Evolutionary conservation across 2,797 vertebrate species (phyloP).

Genomic region (Hippocampus kuda): DNA sequence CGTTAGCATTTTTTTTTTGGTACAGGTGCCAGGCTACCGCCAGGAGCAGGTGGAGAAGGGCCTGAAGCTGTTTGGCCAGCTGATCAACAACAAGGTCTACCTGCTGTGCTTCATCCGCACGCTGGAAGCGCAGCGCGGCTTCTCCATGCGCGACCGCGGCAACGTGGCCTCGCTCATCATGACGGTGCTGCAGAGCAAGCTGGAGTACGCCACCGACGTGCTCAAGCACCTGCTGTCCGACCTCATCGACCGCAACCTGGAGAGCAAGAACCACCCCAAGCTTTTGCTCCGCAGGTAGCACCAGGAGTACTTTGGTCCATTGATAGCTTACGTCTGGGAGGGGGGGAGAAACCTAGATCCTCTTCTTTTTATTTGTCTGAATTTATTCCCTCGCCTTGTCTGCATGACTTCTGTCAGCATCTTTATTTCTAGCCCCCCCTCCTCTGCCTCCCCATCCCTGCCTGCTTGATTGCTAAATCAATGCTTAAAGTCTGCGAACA

Average conservation of each 20-base stretch:
- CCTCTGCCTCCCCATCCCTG: conserved; percentile 18
- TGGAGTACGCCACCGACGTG: conserved; percentile 94
- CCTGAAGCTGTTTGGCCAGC: conserved; percentile 92
- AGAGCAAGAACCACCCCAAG: conserved; percentile 98
- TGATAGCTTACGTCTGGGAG: conserved; percentile 1
- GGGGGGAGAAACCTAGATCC: conserved; percentile 42
- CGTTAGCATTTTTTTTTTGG: conserved; percentile 7
- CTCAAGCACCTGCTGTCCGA: conserved; percentile 94
- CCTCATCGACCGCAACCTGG: conserved; percentile 96
- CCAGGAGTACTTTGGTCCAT: conserved; percentile 40
- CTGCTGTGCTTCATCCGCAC: conserved; percentile 95
- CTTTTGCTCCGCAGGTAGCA: conserved; percentile 85
- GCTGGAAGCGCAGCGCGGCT: conserved; percentile 88
- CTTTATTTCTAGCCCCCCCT: conserved; percentile 12
- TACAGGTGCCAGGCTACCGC: conserved; percentile 89
- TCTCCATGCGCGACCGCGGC: conserved; percentile 95
- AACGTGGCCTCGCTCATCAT: conserved; percentile 96
- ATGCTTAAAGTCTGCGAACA: conserved; percentile 69
- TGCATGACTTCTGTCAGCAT: conserved; percentile 1
- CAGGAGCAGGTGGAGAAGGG: conserved; percentile 94
- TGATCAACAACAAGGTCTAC: conserved; percentile 98
- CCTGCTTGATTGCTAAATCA: conserved; percentile 70
- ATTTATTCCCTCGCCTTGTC: not conserved
- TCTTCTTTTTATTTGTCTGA: conserved; percentile 14
- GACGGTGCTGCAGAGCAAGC: conserved; percentile 93